Percentiles rank a stretch among this genome's conserved stretches.
Evolutionary conservation across 2,888 invertebrate species (phyloP).

Genomic region (Tortrix viridana): DNA sequence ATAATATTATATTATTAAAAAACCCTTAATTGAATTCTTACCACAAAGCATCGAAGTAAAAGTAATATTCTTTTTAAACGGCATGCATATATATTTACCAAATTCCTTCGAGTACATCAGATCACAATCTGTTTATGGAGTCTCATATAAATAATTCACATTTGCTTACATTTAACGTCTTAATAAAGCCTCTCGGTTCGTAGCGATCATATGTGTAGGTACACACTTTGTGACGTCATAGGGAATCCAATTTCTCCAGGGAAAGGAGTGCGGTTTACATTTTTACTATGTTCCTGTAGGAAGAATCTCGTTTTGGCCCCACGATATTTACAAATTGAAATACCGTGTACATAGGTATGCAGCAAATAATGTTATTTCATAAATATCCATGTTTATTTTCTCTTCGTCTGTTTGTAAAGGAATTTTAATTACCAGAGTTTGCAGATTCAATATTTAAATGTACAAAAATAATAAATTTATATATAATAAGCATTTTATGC

Average conservation of each 20-base stretch:
- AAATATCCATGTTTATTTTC: too few species aligned
- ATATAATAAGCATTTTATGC: too few species aligned
- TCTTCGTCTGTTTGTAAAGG: too few species aligned
- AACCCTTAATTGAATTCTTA: too few species aligned
- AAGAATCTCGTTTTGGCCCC: constrained; percentile 2
- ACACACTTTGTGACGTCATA: constrained; percentile 23
- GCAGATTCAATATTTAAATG: too few species aligned
- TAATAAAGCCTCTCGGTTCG: constrained; percentile 4
- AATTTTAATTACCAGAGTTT: too few species aligned
- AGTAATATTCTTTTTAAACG: too few species aligned
- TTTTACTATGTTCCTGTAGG: constrained; percentile 11
- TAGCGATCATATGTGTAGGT: constrained; percentile 23
- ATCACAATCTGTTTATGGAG: constrained; percentile 4
- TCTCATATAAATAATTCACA: constrained; percentile 11
- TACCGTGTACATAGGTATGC: background rate
- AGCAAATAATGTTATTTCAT: too few species aligned
- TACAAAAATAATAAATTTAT: too few species aligned
- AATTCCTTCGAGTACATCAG: background rate
- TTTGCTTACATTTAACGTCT: constrained; percentile 15
- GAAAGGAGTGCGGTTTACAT: constrained; percentile 21
- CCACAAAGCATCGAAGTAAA: too few species aligned
- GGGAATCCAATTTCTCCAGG: constrained; percentile 25
- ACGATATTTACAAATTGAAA: constrained; percentile 5
- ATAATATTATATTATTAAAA: too few species aligned
- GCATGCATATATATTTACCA: too few species aligned